Base-by-base conservation (phyloP, 2,888 invertebrate species). In the Sacculina carcini region DNA sequence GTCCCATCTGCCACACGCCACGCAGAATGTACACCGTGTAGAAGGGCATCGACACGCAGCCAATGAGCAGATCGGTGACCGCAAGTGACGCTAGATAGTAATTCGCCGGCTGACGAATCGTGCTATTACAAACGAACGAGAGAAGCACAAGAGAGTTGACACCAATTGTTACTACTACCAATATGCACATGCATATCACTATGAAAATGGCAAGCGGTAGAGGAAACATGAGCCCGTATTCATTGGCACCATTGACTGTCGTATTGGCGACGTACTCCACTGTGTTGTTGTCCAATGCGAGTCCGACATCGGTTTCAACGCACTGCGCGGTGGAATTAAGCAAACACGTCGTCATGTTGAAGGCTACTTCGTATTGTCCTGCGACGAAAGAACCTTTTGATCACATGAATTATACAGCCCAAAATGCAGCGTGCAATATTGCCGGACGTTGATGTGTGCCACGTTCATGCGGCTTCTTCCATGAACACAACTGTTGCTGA, bases 21-120 rank as follows among this genome's bases (percentile, higher is more conserved):
- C 85, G 82, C 58, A 99, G 71, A 51, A 96, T 82, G 70, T 98
- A 96, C 58, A 92, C 84, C 26, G 94, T 92, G 69, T 89, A 98
- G 69, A 98, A 92, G 51, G 98, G 96, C 81, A 98, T 87, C 28
- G 96, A 96, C 54, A 96, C 79, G 48, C 90, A 82, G 61, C 98
- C 98, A 66, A 98, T 98, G 55, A 96, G 73, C 71, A 96, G 78
- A 66, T 96, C 94, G 9, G 90, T 90, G 52, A 92, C 86, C 46
- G 98, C 98, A 56, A 98, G 73, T 1, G 96, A 96, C 9, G 94
- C 94, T 58, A 98, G 94, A 72, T 96, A 98, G 70, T 96, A 98
- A 71, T 98, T 98, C 66, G 92, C 92, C 28, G 98, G 96, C 64
- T 96, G 94, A 52, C 98, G 68, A 56, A 74, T 72, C 36, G 57